phyloP scores from a whole-genome alignment of 2,113 vertebrate genomes.

The Cariama cristata region DNA sequence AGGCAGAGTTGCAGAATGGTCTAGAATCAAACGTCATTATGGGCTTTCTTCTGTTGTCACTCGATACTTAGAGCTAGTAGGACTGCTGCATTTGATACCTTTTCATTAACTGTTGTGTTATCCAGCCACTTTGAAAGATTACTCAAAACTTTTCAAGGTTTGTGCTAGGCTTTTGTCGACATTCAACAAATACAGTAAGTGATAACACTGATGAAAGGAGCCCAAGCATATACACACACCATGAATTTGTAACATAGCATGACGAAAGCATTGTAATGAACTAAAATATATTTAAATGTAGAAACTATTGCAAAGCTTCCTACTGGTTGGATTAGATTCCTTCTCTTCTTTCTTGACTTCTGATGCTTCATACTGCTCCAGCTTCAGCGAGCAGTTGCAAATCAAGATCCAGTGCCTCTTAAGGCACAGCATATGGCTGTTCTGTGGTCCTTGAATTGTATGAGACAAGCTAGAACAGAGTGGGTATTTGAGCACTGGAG shows the following conservation, averaged over 20 bases:
- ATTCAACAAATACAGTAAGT: neutral
- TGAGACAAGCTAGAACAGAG: neutral
- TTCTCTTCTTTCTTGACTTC: neutral
- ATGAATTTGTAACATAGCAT: neutral
- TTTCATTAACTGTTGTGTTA: neutral
- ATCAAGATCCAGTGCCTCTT: neutral
- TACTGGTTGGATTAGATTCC: neutral
- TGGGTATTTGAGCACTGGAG: neutral
- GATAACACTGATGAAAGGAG: neutral
- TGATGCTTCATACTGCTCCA: neutral
- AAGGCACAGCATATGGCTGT: neutral
- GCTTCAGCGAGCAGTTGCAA: neutral
- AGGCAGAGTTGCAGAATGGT: accelerated
- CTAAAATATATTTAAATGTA: neutral
- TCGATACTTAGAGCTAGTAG: neutral
- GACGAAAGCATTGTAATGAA: neutral
- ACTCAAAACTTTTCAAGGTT: neutral
- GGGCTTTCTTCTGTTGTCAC: neutral
- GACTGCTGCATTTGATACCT: neutral
- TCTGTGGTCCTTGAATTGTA: neutral
- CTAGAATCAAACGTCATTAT: neutral
- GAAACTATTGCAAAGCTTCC: neutral
- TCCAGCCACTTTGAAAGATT: neutral
- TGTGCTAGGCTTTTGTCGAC: neutral
- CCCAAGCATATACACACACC: neutral